These are phyloP conservation scores for Clarias magur DNA, from an alignment of 2,113 vertebrate genomes.

Conservation along the genomic window DNA sequence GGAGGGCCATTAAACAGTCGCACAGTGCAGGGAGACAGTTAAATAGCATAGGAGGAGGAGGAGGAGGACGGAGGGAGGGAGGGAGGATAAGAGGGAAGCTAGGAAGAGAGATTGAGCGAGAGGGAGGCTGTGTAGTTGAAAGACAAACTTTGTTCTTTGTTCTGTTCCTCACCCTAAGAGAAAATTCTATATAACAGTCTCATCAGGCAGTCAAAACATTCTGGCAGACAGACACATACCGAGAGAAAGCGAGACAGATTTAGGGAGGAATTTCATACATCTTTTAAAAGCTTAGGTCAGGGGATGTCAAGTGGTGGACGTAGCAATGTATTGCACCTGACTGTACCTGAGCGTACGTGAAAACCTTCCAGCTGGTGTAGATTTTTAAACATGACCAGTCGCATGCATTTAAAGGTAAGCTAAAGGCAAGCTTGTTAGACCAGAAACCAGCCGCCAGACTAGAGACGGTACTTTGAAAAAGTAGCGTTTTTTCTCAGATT, in stretches of 20 bases:
- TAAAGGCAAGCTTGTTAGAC: background rate
- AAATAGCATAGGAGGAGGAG: constrained; percentile 34
- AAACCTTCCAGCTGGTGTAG: background rate
- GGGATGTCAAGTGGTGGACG: background rate
- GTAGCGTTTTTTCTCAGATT: background rate
- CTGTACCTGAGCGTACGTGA: background rate
- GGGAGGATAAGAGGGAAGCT: constrained; percentile 55
- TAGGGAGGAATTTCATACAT: background rate
- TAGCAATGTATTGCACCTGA: background rate
- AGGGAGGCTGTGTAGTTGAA: constrained; percentile 57
- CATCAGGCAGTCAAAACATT: constrained; percentile 56
- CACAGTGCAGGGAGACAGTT: constrained; percentile 56
- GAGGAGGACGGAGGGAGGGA: background rate
- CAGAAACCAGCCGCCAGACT: background rate
- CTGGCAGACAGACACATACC: background rate
- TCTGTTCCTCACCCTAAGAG: constrained; percentile 58
- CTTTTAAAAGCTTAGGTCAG: constrained; percentile 34
- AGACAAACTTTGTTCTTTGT: constrained; percentile 73
- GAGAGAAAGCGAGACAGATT: background rate
- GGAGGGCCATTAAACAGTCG: constrained; percentile 63
- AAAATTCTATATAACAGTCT: constrained; percentile 53
- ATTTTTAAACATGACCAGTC: background rate
- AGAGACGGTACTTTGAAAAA: background rate
- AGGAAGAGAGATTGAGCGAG: constrained; percentile 17
- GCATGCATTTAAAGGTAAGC: background rate